Evolutionary conservation across 2,888 invertebrate species (phyloP).

Genomic region (Tiliacea citrago): DNA sequence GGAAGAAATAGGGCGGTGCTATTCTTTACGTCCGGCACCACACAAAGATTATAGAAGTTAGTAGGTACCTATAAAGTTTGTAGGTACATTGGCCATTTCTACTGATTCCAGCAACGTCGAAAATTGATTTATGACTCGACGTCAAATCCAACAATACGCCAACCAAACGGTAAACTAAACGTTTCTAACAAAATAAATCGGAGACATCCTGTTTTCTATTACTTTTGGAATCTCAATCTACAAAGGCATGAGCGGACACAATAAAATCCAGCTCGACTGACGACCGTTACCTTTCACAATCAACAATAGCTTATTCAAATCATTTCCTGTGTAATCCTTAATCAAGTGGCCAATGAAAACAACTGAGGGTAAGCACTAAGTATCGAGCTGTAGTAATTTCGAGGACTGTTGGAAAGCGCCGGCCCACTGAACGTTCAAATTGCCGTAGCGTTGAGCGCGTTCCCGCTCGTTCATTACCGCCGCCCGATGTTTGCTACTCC

Average conservation of each 20-base stretch:
- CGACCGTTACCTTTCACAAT: slow-evolving; percentile 63
- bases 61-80: background rate
- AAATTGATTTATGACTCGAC: slow-evolving; percentile 29
- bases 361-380: slow-evolving; percentile 66
- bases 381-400: slow-evolving; percentile 80
- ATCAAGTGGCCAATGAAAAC: slow-evolving; percentile 71
- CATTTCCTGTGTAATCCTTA: slow-evolving; percentile 69
- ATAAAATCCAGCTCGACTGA: slow-evolving; percentile 55
- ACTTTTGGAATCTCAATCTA: slow-evolving; percentile 49
- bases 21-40: too few relatives aligned
- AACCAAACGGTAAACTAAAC: slow-evolving; percentile 35
- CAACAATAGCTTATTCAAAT: slow-evolving; percentile 68
- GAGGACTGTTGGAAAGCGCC: slow-evolving; percentile 83
- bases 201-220: slow-evolving; percentile 61
- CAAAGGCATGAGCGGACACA: slow-evolving; percentile 51
- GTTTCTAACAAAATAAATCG: slow-evolving; percentile 54
- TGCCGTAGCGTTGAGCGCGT: slow-evolving; percentile 81
- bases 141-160: slow-evolving; percentile 44
- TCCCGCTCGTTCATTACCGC: slow-evolving; percentile 81
- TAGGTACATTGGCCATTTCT: background rate
- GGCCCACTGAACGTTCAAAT: slow-evolving; percentile 87
- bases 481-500: slow-evolving; percentile 80
- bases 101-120: slow-evolving; percentile 21
- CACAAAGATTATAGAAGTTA: too few relatives aligned
- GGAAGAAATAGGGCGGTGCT: too few relatives aligned